Percentiles rank a stretch among this genome's conserved stretches.
Evolutionary conservation across 2,797 vertebrate species (phyloP).

Genomic region (Peromyscus aztecus): DNA sequence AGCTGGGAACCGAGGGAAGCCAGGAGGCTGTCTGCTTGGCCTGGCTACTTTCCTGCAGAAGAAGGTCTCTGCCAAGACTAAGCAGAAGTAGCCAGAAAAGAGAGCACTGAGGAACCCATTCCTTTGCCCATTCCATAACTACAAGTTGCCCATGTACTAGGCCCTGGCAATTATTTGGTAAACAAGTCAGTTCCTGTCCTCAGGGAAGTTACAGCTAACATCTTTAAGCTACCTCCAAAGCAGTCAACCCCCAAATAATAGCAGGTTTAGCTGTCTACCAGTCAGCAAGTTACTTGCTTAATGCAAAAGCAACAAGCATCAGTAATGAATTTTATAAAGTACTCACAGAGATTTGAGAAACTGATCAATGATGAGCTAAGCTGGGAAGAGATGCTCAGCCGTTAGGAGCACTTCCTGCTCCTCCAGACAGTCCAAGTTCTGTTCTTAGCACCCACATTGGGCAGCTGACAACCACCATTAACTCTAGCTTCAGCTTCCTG

Average conservation of each 20-base stretch:
- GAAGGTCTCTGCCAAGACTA: conserved; percentile 39
- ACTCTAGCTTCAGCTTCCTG: not conserved
- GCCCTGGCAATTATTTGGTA: not conserved
- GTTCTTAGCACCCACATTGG: not conserved
- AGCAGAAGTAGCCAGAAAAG: not conserved
- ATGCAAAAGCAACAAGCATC: conserved; percentile 15
- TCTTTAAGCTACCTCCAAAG: not conserved
- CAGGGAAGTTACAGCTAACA: not conserved
- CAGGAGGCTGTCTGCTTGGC: conserved; percentile 50
- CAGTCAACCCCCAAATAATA: conserved; percentile 31
- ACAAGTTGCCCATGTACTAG: not conserved
- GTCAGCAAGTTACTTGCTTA: conserved; percentile 20
- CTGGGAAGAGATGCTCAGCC: not conserved
- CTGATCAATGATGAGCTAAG: not conserved
- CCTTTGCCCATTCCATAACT: not conserved
- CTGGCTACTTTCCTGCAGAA: conserved; percentile 52
- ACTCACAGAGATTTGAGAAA: not conserved
- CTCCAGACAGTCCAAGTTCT: not conserved
- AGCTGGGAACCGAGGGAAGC: conserved; percentile 37
- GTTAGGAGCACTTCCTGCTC: not conserved
- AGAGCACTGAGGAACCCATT: not conserved
- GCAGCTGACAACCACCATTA: not conserved
- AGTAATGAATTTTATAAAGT: conserved; percentile 41
- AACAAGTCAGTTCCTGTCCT: not conserved
- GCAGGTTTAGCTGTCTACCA: conserved; percentile 30